These are phyloP conservation scores for Leptinotarsa undecemlineata DNA, from an alignment of 1,140 invertebrate species.

Conservation along the genomic window DNA sequence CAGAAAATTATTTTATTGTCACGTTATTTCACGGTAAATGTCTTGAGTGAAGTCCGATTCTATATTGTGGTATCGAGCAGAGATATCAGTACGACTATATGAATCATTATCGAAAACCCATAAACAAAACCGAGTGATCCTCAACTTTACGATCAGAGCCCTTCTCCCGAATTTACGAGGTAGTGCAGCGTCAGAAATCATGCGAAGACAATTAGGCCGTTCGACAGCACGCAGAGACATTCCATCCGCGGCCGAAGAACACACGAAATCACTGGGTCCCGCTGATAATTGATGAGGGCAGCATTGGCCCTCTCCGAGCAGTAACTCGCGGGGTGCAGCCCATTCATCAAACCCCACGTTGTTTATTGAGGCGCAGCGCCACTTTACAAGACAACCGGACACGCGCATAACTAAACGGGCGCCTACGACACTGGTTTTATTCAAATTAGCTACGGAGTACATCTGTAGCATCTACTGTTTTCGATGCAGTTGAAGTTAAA, in stretches of 20 bases:
- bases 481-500: background rate
- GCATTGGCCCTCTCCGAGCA: constrained; percentile 23
- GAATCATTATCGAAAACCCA: background rate
- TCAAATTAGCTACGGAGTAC: constrained; percentile 45
- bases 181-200: background rate
- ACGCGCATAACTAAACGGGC: constrained; percentile 46
- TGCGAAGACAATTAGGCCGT: constrained; percentile 7
- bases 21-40: too few relatives aligned
- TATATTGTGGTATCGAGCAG: too few relatives aligned
- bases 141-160: background rate
- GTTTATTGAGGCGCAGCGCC: constrained; percentile 45
- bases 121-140: background rate
- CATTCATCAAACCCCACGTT: constrained; percentile 42
- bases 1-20: too few relatives aligned
- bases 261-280: constrained; percentile 23
- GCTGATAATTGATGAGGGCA: constrained; percentile 39
- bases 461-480: constrained; percentile 44
- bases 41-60: too few relatives aligned
- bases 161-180: background rate
- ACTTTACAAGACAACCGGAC: constrained; percentile 46
- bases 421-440: constrained; percentile 49
- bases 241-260: constrained; percentile 7
- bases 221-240: background rate
- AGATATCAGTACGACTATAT: too few relatives aligned
- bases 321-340: constrained; percentile 27